Evolutionary conservation across 2,888 invertebrate species (phyloP).

Genomic region (Noctua janthina): DNA sequence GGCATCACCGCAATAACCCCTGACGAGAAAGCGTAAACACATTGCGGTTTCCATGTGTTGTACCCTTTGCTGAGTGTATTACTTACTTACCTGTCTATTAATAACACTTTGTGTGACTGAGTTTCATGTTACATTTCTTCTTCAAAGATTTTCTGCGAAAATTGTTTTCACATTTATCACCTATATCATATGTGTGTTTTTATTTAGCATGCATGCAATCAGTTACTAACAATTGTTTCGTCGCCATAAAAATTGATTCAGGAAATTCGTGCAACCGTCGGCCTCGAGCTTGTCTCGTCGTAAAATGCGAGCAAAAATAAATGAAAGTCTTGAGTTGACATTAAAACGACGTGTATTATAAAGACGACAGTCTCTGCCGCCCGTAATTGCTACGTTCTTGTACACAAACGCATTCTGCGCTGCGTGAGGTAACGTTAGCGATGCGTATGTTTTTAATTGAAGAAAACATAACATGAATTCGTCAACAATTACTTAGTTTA

Average conservation of each 20-base stretch:
- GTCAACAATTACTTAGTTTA: constrained; percentile 23
- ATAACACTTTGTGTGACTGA: constrained; percentile 33
- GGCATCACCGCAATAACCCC: constrained; percentile 35
- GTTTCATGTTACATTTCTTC: constrained; percentile 15
- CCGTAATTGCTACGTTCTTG: constrained; percentile 50
- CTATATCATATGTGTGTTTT: constrained; percentile 2
- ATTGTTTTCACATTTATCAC: neutral
- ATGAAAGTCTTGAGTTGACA: constrained; percentile 50
- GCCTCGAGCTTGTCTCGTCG: constrained; percentile 13
- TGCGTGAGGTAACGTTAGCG: constrained; percentile 19
- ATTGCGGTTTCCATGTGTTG: constrained; percentile 30
- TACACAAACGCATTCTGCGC: constrained; percentile 36
- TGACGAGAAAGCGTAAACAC: constrained; percentile 44
- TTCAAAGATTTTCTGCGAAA: constrained; percentile 8
- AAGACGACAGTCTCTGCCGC: constrained; percentile 38
- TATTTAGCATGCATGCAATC: neutral
- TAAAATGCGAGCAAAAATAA: constrained; percentile 48
- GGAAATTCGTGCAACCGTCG: neutral
- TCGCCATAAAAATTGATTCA: constrained; percentile 33
- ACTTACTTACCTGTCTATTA: constrained; percentile 41
- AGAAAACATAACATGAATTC: constrained; percentile 22
- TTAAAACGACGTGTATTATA: constrained; percentile 60
- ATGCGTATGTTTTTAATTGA: constrained; percentile 44
- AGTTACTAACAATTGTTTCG: constrained; percentile 18
- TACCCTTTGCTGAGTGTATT: constrained; percentile 35